Evolutionary conservation across 2,113 vertebrate genomes (phyloP), one percentile per base, ranked within the genome.

Genomic region (Stercorarius parasiticus): DNA sequence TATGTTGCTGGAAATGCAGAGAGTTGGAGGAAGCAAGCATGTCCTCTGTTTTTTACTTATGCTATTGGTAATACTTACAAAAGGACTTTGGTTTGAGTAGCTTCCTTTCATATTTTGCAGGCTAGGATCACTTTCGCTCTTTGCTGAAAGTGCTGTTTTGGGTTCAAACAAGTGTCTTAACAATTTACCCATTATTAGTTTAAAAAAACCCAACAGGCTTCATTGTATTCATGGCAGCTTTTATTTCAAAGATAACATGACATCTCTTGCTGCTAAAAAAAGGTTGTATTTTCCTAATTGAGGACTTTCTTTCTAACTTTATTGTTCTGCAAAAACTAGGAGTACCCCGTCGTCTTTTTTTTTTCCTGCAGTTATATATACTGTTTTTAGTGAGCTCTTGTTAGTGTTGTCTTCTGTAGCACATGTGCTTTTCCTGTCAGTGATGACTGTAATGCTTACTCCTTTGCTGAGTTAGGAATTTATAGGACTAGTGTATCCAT

Each of bases 401-500:
- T 67, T 58, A 32, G 10, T 36, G 5, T 83, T 59, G 4, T 12
- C 15, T 85, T 76, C 15, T 85, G 6, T 69, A 55, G 26, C 11
- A 82, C 5, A 0, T 18, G 3, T 76, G n/a, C 26, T 26, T 49
- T 82, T 92, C 22, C 34, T 45, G 29, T 69, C 13, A 19, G 1
- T 61, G 15, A 20, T 64, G 2, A 6, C 42, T 72, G 26, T 18
- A 50, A 76, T 71, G 32, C 16, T 20, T 55, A 2, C 9, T 78
- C 9, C 15, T 82, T 69, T 80, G 40, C 15, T 30, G 0, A 76
- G 9, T 45, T 72, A 47, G 49, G 34, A 88, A 26, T 56, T 79
- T 52, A 10, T 22, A 52, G 34, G 13, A 26, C 17, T 80, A 0
- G 1, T 82, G 8, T 71, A 36, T 52, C 15, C 2, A 0, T n/a